Base-by-base conservation (phyloP, 1,140 invertebrate genomes). In the Scaptomyza montana region DNA sequence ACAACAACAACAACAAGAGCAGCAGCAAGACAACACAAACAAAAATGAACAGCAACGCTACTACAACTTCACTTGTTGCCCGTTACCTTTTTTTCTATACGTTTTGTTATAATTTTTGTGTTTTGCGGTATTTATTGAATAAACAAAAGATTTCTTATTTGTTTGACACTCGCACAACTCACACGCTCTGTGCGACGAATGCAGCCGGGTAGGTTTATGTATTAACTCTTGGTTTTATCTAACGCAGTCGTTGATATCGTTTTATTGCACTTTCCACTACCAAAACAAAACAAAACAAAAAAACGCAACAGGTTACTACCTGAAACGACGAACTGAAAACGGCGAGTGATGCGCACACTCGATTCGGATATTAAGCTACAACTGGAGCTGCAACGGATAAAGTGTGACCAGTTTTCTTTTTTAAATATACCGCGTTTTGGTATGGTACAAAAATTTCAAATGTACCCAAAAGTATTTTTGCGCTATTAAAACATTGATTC, bases 61-160 rank as follows among this genome's bases (percentile, higher is more conserved):
- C 49, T 56, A 56, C 49, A 73, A 59, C 25, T 53, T 46, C 70
- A 67, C 65, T 69, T 74, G 65, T 69, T 63, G 51, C 43, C 65
- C 51, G 65, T 74, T 74, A 73, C 54, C 55, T 50, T 50, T 51
- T 56, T 13, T 45, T 49, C 1, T 43, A n/a, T 43, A 43, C 39
- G 61, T 47, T 61, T 49, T 61, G 28, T 21, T 33, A 16, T 60
- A 10, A 3, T 65, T 41, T 57, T 1, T 57, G 49, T 39, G 60
- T 45, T 73, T 69, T 53, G 57, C 30, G 39, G 57, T 68, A 61
- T 61, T 73, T 68, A 50, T 73, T 69, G 25, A 53, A 74, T 74
- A 69, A 57, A 74, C 71, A 69, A 69, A 68, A 74, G 71, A 69
- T 69, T 69, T 74, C 45, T 51, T 63, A 74, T 74, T 74, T 41